Evolutionary conservation across 2,888 invertebrate species (phyloP), one percentile per base, ranked within the genome.

Genomic region (Sinopyrophorus schimmeli): DNA sequence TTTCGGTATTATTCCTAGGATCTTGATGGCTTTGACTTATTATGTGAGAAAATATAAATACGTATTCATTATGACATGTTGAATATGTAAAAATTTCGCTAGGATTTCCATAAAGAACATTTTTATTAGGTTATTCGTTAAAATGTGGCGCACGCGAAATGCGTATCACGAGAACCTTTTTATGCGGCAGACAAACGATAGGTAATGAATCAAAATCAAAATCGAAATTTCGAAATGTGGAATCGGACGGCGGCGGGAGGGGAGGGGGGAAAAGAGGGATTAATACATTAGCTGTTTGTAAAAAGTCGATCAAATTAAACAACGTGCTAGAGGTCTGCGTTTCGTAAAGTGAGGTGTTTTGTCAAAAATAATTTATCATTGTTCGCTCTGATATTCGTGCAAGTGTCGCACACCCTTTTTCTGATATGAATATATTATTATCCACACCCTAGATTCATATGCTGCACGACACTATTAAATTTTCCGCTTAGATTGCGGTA

Each of bases 401-500:
- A 41, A 50, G 53, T 39, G 54, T 50, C 55, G 24, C 54, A 56
- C 57, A 58, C 59, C 58, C 51, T 55, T 55, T 54, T 54, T 54
- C 46, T 49, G 54, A 52, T 41, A 47, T 50, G 58, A 59, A 62
- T 61, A 48, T 55, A 57, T 61, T 62, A 62, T 61, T 58, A 57
- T 57, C 49, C 59, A 52, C 55, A 51, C 59, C 60, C 60, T 49
- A 44, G 42, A 53, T 53, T 57, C 58, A 52, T 52, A 53, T 57
- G 54, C 50, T 21, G 58, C 60, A 62, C 61, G 63, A 57, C 59
- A 61, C 57, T 60, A 58, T 58, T 59, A 56, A 55, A 62, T 58
- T 62, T 63, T 61, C 61, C 57, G 60, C 59, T 59, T 57, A 54
- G 62, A 61, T 61, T 57, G 51, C 55, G 53, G 48, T 53, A 55